A percentile compares a stretch with the other conserved stretches of the same genome.
phyloP scores from a whole-genome alignment of 2,888 invertebrate genomes.

The Ischnura elegans region DNA sequence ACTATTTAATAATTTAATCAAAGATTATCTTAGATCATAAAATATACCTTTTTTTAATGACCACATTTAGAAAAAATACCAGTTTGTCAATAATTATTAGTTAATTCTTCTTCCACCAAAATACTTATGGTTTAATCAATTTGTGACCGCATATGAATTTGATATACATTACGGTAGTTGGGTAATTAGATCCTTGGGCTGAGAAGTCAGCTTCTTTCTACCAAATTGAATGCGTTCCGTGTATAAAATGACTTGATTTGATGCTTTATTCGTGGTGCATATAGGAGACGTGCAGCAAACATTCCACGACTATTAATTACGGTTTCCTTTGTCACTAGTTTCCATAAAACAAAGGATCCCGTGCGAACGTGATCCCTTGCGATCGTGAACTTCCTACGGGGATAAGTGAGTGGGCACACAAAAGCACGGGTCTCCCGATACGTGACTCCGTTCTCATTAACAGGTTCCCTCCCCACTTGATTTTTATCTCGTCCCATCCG shows the following conservation, averaged over 20 bases:
- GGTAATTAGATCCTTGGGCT: too few species aligned
- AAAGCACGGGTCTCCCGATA: constrained; percentile 25
- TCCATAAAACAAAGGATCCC: constrained; percentile 55
- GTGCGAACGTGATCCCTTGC: not conserved
- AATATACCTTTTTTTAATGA: too few species aligned
- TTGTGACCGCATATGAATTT: too few species aligned
- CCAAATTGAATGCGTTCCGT: not conserved
- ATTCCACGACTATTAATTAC: constrained; percentile 50
- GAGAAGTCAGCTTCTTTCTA: not conserved
- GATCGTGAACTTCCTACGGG: constrained; percentile 3
- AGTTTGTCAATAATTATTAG: too few species aligned
- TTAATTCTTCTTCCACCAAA: too few species aligned
- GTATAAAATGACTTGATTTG: not conserved
- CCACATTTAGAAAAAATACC: too few species aligned
- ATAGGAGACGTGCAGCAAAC: not conserved
- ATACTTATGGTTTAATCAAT: too few species aligned
- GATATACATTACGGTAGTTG: too few species aligned
- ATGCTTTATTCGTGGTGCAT: not conserved
- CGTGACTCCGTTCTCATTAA: constrained; percentile 65
- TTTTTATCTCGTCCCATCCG: constrained; percentile 53
- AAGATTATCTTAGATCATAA: too few species aligned
- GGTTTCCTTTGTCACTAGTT: constrained; percentile 50
- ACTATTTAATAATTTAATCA: too few species aligned
- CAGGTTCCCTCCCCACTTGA: constrained; percentile 60
- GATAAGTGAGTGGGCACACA: constrained; percentile 34